Evolutionary conservation across 2,113 vertebrate genomes (phyloP).

Genomic region (Seriola dumerili): DNA sequence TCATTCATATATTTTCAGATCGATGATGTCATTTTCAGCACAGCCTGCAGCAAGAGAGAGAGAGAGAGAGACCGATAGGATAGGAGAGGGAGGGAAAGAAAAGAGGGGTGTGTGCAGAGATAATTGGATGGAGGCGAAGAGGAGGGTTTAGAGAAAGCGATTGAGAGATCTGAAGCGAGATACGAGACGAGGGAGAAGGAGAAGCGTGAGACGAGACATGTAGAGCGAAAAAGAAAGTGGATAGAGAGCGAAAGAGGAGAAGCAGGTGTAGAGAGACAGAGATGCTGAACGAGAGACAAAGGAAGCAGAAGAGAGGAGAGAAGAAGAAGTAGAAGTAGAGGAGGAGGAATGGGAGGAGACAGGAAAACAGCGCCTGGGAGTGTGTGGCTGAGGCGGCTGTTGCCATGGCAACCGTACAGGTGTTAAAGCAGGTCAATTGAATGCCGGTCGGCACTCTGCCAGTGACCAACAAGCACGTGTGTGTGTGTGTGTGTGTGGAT

Average conservation of each 20-base stretch:
- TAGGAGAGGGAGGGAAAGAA: neutral
- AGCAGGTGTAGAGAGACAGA: neutral
- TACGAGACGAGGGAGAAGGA: neutral
- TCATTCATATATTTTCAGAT: slow-evolving; percentile 70
- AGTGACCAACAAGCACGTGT: slow-evolving; percentile 10
- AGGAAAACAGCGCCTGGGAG: slow-evolving; percentile 49
- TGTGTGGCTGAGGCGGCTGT: slow-evolving; percentile 41
- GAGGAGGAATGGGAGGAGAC: slow-evolving; percentile 32
- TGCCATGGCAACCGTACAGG: slow-evolving; percentile 72
- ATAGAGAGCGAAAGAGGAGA: neutral
- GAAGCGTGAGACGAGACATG: neutral
- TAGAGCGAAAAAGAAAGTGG: neutral
- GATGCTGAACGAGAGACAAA: slow-evolving; percentile 2
- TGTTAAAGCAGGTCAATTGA: slow-evolving; percentile 72
- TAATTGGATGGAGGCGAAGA: slow-evolving; percentile 57
- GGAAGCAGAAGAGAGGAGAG: neutral
- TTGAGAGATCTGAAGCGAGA: slow-evolving; percentile 43
- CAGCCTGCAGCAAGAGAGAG: slow-evolving; percentile 55
- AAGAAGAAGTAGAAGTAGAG: neutral
- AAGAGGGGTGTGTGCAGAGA: slow-evolving; percentile 20
- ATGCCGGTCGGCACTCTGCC: slow-evolving; percentile 31
- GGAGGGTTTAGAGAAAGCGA: slow-evolving; percentile 19
- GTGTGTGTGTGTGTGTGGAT: slow-evolving; percentile 33
- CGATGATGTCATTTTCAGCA: slow-evolving; percentile 70
- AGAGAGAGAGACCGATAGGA: neutral